Evolutionary conservation across 2,113 vertebrate species (phyloP).

Genomic region (Micromys minutus): DNA sequence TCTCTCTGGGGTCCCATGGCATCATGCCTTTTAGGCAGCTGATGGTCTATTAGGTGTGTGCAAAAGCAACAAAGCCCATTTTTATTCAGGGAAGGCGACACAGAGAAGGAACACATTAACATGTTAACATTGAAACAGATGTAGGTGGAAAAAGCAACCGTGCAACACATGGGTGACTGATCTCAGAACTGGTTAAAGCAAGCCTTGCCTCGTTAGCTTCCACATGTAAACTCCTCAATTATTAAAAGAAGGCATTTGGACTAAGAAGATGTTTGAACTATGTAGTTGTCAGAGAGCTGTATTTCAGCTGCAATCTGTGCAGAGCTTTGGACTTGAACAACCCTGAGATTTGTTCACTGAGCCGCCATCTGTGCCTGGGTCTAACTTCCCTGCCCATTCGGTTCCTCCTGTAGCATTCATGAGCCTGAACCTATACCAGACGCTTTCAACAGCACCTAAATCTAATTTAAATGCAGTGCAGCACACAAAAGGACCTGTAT

Average conservation of each 20-base stretch:
- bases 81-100: neutral
- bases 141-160: neutral
- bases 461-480: neutral
- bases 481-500: neutral
- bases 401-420: neutral
- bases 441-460: neutral
- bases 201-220: neutral
- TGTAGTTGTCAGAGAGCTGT: neutral
- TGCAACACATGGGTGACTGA: neutral
- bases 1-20: neutral
- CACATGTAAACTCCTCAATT: neutral
- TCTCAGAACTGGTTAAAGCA: neutral
- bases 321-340: neutral
- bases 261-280: neutral
- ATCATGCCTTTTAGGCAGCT: neutral
- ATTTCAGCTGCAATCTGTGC: neutral
- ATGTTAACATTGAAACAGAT: accelerated
- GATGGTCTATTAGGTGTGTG: neutral
- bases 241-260: neutral
- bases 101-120: neutral
- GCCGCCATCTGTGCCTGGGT: no score
- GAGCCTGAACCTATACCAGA: neutral
- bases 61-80: no score
- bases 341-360: neutral
- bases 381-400: accelerated